Evolutionary conservation across 2,797 vertebrate species (phyloP).

Genomic region (Leptoclinus maculatus): DNA sequence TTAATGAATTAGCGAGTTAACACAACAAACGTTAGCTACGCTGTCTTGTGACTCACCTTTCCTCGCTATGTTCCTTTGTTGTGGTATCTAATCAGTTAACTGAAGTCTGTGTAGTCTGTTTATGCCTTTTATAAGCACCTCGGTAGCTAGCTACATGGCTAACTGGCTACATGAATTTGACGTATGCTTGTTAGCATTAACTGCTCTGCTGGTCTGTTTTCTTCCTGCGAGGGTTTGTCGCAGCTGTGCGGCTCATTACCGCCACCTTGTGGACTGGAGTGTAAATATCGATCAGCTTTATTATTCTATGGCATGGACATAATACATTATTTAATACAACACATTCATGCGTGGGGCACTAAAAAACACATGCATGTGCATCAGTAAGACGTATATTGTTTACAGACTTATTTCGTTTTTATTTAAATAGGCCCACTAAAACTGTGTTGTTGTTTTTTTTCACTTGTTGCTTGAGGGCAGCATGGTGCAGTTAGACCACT

Average conservation of each 20-base stretch:
- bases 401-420: neutral
- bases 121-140: neutral
- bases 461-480: neutral
- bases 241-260: neutral
- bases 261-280: slow-evolving; percentile 47
- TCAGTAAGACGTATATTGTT: neutral
- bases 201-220: slow-evolving; percentile 35
- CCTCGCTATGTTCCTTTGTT: neutral
- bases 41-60: slow-evolving; percentile 52
- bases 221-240: slow-evolving; percentile 24
- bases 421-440: neutral
- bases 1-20: slow-evolving; percentile 15
- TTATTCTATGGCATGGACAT: too few species aligned
- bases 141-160: slow-evolving; percentile 51
- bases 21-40: neutral
- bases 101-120: neutral
- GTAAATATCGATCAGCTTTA: neutral
- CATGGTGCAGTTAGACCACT: neutral
- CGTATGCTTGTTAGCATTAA: slow-evolving; percentile 58
- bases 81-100: neutral
- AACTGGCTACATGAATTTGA: slow-evolving; percentile 23
- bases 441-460: neutral
- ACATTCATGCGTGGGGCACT: neutral
- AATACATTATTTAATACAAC: neutral
- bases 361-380: neutral